Evolutionary conservation across 2,888 invertebrate genomes (phyloP).

Genomic region (Belgica antarctica): DNA sequence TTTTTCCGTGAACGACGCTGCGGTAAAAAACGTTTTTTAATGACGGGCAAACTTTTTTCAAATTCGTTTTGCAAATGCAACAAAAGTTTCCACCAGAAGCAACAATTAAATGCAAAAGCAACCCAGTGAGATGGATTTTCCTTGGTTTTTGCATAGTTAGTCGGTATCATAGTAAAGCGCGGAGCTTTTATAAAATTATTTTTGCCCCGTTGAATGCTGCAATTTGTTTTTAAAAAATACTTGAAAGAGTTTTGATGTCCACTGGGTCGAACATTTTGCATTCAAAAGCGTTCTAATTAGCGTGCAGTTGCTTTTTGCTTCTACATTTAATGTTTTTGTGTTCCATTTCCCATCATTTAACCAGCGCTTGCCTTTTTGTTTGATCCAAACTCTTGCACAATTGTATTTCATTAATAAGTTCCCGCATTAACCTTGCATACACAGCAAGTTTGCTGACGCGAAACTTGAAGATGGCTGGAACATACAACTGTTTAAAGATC

Average conservation of each 20-base stretch:
- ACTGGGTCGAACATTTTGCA: not conserved
- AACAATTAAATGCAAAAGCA: not conserved
- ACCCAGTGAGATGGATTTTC: no score
- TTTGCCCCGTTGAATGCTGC: no score
- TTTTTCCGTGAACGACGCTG: conserved; percentile 12
- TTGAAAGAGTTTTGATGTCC: no score
- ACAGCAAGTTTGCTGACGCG: not conserved
- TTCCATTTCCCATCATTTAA: no score
- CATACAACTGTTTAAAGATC: conserved; percentile 14
- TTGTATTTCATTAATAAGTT: conserved; percentile 11
- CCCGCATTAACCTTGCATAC: not conserved
- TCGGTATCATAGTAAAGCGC: no score
- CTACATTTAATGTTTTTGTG: no score
- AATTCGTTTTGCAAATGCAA: conserved; percentile 15
- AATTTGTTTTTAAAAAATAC: no score
- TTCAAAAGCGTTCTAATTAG: not conserved
- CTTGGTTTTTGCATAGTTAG: no score
- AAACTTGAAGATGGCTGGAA: not conserved
- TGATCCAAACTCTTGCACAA: not conserved
- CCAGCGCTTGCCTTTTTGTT: not conserved
- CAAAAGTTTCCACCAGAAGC: not conserved
- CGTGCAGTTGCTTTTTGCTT: no score
- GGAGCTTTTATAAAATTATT: no score
- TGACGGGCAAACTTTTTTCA: conserved; percentile 11
- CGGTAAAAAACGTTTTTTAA: not conserved